Evolutionary conservation across 2,113 vertebrate species (phyloP).

Genomic region (Xenotilapia leptura): DNA sequence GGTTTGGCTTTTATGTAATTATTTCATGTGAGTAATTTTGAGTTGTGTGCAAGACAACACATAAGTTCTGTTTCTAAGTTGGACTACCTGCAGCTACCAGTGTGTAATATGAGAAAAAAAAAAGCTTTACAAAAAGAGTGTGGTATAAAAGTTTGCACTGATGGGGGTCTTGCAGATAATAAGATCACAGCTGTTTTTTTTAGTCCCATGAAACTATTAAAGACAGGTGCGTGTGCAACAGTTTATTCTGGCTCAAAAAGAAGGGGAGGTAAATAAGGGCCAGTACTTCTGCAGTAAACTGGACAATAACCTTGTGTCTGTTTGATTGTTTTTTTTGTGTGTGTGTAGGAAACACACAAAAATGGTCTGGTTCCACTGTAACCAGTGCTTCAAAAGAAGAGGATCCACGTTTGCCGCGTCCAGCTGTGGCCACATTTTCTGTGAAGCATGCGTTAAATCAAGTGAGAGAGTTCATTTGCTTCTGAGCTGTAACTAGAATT

Average conservation of each 20-base stretch:
- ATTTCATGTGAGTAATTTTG: background rate
- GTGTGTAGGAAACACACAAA: background rate
- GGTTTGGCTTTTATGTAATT: background rate
- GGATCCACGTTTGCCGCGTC: slow-evolving; percentile 71
- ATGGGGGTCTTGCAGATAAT: background rate
- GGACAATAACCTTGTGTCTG: background rate
- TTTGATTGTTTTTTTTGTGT: background rate
- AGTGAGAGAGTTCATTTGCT: slow-evolving; percentile 55
- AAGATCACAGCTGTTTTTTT: background rate
- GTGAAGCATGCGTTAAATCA: slow-evolving; percentile 72
- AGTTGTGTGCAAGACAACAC: background rate
- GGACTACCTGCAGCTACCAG: background rate
- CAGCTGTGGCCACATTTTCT: slow-evolving; percentile 83
- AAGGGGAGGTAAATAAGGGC: background rate
- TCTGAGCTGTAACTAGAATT: background rate
- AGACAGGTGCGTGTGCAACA: background rate
- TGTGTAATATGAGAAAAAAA: background rate
- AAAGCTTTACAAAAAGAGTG: background rate
- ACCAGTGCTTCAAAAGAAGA: slow-evolving; percentile 73
- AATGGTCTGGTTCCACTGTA: slow-evolving; percentile 91
- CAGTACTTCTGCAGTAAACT: background rate
- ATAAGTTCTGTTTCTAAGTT: background rate
- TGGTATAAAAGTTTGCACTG: background rate
- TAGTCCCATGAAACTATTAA: background rate
- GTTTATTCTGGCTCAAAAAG: background rate